These are phyloP conservation scores for Orbicella faveolata DNA, from an alignment of 64 coral and sea anemone species.

Conservation along the genomic window DNA sequence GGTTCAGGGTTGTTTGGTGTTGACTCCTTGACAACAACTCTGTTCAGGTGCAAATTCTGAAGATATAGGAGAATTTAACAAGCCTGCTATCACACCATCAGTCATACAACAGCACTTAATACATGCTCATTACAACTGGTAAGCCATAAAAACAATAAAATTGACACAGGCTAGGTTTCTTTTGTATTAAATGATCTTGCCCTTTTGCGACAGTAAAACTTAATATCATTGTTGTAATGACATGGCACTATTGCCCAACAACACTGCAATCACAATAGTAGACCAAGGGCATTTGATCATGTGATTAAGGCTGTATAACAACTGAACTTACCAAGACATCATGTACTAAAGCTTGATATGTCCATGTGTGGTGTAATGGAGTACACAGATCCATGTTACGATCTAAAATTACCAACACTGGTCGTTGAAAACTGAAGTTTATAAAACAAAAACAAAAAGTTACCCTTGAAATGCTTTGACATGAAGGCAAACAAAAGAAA, in stretches of 20 bases:
- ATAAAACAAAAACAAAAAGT: too few relatives aligned
- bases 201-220: too few relatives aligned
- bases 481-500: too few relatives aligned
- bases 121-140: background rate
- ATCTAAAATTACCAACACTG: constrained; percentile 89
- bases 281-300: too few relatives aligned
- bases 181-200: too few relatives aligned
- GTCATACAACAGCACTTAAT: background rate
- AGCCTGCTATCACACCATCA: background rate
- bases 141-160: too few relatives aligned
- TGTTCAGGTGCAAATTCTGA: constrained; percentile 93
- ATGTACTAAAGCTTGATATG: constrained; percentile 92
- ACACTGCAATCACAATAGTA: too few relatives aligned
- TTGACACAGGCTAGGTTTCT: too few relatives aligned
- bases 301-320: too few relatives aligned
- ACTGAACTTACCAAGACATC: constrained; percentile 78
- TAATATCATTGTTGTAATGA: background rate
- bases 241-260: background rate
- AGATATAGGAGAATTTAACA: background rate
- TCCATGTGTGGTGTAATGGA: constrained; percentile 95
- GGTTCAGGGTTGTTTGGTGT: constrained; percentile 6
- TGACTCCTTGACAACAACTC: constrained; percentile 83
- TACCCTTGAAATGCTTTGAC: too few relatives aligned
- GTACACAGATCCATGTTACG: constrained; percentile 96
- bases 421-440: constrained; percentile 87